Evolutionary conservation across 2,797 vertebrate species (phyloP), one percentile per base, ranked within the genome.

Genomic region (Xenops minutus): DNA sequence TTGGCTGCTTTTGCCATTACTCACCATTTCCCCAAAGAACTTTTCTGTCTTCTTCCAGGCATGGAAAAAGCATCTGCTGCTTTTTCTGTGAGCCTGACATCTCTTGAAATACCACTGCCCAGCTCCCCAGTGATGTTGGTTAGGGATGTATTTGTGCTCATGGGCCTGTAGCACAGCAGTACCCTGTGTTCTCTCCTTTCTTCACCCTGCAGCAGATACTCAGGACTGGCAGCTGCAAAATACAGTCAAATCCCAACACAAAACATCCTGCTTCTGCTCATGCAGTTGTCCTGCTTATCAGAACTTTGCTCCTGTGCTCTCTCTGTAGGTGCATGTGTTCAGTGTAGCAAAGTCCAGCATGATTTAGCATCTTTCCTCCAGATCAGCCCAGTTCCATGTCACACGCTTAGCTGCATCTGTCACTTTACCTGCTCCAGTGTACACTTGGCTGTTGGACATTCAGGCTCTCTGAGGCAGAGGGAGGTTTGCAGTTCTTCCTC

Each of bases 11-110:
- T 77, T 85, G 39, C 75, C 32, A 14, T 92, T 85, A 58, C 32
- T 92, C 54, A 48, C 56, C 49, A 43, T 91, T 85, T 92, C 81
- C 89, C 85, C 43, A 92, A 12, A 85, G 36, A 88, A 83, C 76
- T 66, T 85, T 69, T n/a, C 52, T 77, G 27, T 63, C 62, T 91
- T 89, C 62, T 93, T 62, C 73, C 92, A 89, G 48, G 93, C 87
- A 58, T 73, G 51, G 55, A 89, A 78, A 81, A 88, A 72, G 64
- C 93, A 94, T 92, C 92, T 95, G 89, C 86, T 91, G 71, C 34
- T 85, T 84, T 77, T 91, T 59, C 71, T 91, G 41, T 1, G 6
- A 92, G 71, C 49, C 61, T 92, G 74, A 43, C n/a, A 32, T 54
- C 91, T 80, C 75, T 46, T 56, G 61, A 87, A 93, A 43, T 29